Percentiles rank a stretch among this genome's conserved stretches.
Evolutionary conservation across 2,888 invertebrate species (phyloP).

Genomic region (Chironomus tentans): DNA sequence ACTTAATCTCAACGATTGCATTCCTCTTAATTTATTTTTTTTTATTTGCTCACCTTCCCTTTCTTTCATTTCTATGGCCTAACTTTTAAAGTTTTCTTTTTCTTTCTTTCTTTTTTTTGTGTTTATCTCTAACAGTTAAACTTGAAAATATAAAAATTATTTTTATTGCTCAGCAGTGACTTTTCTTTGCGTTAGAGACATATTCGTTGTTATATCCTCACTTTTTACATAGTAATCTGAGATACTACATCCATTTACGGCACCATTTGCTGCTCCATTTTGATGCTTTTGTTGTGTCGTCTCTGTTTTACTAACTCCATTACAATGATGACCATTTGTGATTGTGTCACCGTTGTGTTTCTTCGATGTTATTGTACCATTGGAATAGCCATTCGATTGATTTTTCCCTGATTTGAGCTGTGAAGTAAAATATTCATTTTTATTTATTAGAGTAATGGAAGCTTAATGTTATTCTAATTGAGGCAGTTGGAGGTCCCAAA

Average conservation of each 20-base stretch:
- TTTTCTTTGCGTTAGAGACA: constrained; percentile 29
- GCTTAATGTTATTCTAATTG: no score
- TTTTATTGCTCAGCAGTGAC: constrained; percentile 9
- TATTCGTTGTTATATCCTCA: constrained; percentile 29
- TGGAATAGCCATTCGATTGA: constrained; percentile 2
- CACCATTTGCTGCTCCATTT: constrained; percentile 17
- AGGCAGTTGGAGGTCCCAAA: no score
- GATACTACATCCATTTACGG: constrained; percentile 28
- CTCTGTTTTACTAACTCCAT: neutral
- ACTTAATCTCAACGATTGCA: neutral
- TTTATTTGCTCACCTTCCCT: neutral
- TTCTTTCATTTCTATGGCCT: constrained; percentile 12
- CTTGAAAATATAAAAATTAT: neutral
- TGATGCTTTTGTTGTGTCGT: neutral
- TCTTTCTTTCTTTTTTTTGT: neutral
- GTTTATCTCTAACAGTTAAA: neutral
- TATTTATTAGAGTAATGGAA: neutral
- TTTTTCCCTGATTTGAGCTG: neutral
- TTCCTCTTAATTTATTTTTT: neutral
- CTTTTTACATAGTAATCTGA: constrained; percentile 31
- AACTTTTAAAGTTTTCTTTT: neutral
- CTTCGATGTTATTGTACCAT: neutral
- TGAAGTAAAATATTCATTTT: neutral
- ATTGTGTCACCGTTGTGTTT: neutral
- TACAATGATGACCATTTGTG: neutral